These are phyloP conservation scores for Pangasius djambal DNA, from an alignment of 2,797 vertebrate genomes.

Conservation along the genomic window DNA sequence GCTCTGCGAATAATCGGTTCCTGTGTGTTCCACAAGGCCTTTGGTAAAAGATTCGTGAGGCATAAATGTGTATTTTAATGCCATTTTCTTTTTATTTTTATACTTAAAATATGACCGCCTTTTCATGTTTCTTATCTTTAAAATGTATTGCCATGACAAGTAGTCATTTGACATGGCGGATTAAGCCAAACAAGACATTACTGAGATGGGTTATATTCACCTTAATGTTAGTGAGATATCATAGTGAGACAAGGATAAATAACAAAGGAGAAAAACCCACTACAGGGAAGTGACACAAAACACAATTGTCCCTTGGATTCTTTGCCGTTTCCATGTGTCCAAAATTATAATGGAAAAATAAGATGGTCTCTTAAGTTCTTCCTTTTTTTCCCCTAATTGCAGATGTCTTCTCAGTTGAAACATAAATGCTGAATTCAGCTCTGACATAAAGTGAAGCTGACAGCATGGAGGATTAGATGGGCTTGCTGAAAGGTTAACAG, in stretches of 20 bases:
- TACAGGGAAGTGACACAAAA: conserved; percentile 67
- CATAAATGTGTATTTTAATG: conserved; percentile 63
- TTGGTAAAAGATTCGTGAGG: conserved; percentile 76
- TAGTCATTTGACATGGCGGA: background rate
- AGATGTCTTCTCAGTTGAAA: conserved; percentile 28
- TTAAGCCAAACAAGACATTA: background rate
- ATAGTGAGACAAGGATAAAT: conserved; percentile 60
- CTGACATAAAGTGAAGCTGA: conserved; percentile 43
- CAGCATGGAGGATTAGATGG: conserved; percentile 43
- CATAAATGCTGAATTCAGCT: conserved; percentile 19
- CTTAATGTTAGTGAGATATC: conserved; percentile 43
- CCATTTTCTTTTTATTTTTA: background rate
- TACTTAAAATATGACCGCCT: conserved; percentile 44
- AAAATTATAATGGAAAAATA: conserved; percentile 1
- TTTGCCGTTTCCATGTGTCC: background rate
- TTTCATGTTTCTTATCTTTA: conserved; percentile 39
- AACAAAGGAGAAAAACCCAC: conserved; percentile 59
- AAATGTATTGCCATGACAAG: background rate
- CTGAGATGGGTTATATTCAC: background rate
- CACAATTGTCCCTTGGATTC: conserved; percentile 36
- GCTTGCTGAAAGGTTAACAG: conserved; percentile 43
- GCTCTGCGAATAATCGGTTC: conserved; percentile 75
- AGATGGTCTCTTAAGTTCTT: background rate
- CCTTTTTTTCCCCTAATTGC: conserved; percentile 21
- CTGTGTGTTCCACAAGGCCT: conserved; percentile 70